Conservation (phyloP, 1,140 invertebrate species). For the Drosophila punjabiensis region DNA sequence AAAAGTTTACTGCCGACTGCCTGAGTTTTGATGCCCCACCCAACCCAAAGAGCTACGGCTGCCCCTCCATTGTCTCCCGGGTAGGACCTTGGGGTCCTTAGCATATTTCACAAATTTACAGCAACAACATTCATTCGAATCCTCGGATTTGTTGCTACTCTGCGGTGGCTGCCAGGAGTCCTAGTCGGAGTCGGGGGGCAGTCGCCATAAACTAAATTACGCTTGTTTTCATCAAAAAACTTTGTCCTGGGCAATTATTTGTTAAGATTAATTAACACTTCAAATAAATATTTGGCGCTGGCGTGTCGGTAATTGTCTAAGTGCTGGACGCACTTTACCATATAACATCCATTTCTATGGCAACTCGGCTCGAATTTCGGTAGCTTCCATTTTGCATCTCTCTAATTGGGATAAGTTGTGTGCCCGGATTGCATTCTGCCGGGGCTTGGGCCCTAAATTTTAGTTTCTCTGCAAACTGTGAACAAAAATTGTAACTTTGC, state of each 20-base stretch:
- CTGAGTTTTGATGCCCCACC: conserved; percentile 74
- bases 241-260: conserved; percentile 78
- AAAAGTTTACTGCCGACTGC: conserved; percentile 83
- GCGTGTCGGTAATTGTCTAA: conserved; percentile 69
- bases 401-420: conserved; percentile 47
- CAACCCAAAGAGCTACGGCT: conserved; percentile 1
- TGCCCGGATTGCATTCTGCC: conserved; percentile 13
- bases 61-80: conserved; percentile 27
- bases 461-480: conserved; percentile 6
- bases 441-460: not conserved
- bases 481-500: conserved; percentile 30
- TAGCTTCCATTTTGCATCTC: not conserved
- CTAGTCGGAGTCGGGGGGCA: not conserved
- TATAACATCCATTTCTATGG: conserved; percentile 12
- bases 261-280: conserved; percentile 83
- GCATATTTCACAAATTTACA: conserved; percentile 77
- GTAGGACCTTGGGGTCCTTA: conserved; percentile 45
- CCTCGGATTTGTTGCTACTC: conserved; percentile 47
- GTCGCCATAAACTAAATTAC: conserved; percentile 79
- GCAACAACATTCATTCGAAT: conserved; percentile 62
- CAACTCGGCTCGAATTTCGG: conserved; percentile 17
- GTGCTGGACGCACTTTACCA: conserved; percentile 28
- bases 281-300: conserved; percentile 77
- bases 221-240: conserved; percentile 82
- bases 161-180: conserved; percentile 25